Evolutionary conservation across 1,140 invertebrate genomes (phyloP), one percentile per base, ranked within the genome.

Genomic region (Panagrolaimus sp.): DNA sequence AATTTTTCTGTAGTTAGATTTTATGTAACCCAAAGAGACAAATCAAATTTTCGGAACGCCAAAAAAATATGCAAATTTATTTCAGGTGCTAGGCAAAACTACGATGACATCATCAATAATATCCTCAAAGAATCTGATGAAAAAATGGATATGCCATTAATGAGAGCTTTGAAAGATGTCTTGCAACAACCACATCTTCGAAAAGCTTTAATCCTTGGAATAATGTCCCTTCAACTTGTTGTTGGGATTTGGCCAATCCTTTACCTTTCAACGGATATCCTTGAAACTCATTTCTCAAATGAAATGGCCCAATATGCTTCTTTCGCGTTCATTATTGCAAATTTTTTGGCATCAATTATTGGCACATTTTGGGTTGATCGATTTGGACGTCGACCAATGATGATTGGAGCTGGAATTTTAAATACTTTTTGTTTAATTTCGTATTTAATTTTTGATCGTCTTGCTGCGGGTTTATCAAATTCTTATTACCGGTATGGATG

Each of bases 221-320:
- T 77, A 1, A 45, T 26, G 15, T 67, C 14, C 15, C 52, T 78
- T 74, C 52, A 76, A 73, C 65, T 78, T 21, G 46, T 68, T 32
- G 79, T 82, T 28, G 76, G 79, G 12, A 82, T 78, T 32, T 78
- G 77, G 77, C 77, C 77, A 0, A 80, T 78, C 26, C 58, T 76
- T 46, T 78, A 78, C 65, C 62, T 78, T 21, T 78, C 77, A 7
- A 78, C 77, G 1, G 80, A 81, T 32, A 58, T 78, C 24, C 73
- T 78, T n/a, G 76, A 80, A 63, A 68, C 71, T 4, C 79, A 78
- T 68, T 78, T 78, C 63, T 55, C 65, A 17, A 44, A 58, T 17
- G 46, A 76, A 15, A 32, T 74, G 9, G 72, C 75, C 15, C 77
- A 76, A 67, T 71, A 63, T 43, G 67, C 73, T 14, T 80, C 77